Conservation (phyloP, 2,888 invertebrate species). For the Cephus nigrinus region DNA sequence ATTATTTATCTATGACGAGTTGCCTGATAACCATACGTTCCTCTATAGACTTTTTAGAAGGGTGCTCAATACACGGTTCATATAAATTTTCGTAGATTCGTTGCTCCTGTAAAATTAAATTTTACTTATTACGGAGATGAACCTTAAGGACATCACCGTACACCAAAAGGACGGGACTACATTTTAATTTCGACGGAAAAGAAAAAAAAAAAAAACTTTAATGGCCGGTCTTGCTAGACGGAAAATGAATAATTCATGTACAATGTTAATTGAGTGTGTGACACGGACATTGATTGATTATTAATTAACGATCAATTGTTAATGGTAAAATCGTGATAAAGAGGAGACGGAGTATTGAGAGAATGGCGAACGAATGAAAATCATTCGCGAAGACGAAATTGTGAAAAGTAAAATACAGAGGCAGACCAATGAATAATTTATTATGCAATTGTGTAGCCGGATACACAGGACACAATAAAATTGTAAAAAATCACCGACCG, state of each 20-base stretch:
- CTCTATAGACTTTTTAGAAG: conserved; percentile 47
- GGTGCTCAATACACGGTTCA: conserved; percentile 52
- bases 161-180: neutral
- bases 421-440: conserved; percentile 53
- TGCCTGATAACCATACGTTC: conserved; percentile 48
- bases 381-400: neutral
- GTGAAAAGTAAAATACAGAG: conserved; percentile 28
- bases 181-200: neutral
- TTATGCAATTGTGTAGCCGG: conserved; percentile 50
- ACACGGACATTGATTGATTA: neutral
- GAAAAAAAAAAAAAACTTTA: neutral
- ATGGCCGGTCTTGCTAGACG: neutral
- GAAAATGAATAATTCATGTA: neutral
- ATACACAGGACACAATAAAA: conserved; percentile 51
- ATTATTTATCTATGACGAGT: conserved; percentile 39
- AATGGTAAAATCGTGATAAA: neutral
- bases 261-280: neutral
- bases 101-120: neutral
- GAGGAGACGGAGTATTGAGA: neutral
- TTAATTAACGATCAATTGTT: neutral
- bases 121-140: neutral
- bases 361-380: neutral
- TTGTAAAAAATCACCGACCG: conserved; percentile 28
- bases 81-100: conserved; percentile 1
- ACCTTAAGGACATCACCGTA: neutral